A percentile compares a stretch with the other conserved stretches of the same genome.
phyloP scores from a whole-genome alignment of 2,113 vertebrate genomes.

The Dipodomys stephensi region DNA sequence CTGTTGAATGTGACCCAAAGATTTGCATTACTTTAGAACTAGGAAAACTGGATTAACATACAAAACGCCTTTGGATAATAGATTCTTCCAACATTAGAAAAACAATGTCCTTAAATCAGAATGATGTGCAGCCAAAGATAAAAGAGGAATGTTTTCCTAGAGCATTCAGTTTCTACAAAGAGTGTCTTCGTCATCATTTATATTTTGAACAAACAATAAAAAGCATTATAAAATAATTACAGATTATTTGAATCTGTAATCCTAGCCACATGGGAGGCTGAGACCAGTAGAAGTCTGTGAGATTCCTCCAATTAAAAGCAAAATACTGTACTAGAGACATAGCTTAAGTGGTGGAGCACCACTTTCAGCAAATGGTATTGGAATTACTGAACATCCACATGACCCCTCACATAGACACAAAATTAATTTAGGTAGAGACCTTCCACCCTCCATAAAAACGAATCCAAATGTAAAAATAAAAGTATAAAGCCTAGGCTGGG shows the following conservation, averaged over 20 bases:
- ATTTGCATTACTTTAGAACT: background rate
- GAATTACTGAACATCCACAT: background rate
- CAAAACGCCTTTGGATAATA: background rate
- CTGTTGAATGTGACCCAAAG: background rate
- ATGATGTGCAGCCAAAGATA: background rate
- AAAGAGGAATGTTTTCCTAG: background rate
- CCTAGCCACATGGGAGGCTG: background rate
- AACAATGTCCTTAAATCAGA: background rate
- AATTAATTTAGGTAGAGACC: background rate
- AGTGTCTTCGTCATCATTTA: background rate
- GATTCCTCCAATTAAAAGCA: too few species aligned
- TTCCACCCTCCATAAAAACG: background rate
- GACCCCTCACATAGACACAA: too few species aligned
- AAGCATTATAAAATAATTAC: conserved; percentile 10
- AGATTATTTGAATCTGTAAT: background rate
- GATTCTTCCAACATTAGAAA: conserved; percentile 5
- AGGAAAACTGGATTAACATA: background rate
- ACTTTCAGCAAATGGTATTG: background rate
- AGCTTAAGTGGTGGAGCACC: too few species aligned
- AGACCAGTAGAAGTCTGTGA: too few species aligned
- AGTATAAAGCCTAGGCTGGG: too few species aligned
- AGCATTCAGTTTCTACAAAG: background rate
- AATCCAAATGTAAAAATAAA: background rate
- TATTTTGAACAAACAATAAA: conserved; percentile 15
- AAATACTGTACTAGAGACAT: too few species aligned